Conservation (phyloP, 2,797 vertebrate genomes). For the Capromys pilorides region DNA sequence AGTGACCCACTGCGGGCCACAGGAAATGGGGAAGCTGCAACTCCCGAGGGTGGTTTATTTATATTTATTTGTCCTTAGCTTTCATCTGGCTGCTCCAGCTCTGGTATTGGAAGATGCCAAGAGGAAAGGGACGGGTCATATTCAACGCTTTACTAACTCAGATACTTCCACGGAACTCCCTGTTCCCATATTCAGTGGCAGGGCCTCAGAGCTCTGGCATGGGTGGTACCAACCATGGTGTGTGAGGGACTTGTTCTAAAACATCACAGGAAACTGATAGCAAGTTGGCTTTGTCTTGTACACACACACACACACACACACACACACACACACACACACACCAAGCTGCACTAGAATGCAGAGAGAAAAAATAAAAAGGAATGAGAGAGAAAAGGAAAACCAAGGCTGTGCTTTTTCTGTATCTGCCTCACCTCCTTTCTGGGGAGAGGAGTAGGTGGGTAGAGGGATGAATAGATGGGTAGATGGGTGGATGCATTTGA, state of each 20-base stretch:
- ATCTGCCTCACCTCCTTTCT: accelerated
- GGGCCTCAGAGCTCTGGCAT: background rate
- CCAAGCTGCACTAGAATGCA: accelerated
- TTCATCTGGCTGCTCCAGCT: background rate
- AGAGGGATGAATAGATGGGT: background rate
- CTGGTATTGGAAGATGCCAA: background rate
- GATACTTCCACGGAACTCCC: background rate
- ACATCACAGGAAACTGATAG: background rate
- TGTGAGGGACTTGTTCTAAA: background rate
- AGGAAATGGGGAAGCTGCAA: background rate
- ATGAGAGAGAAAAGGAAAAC: background rate
- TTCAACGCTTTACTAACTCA: background rate
- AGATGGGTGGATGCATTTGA: accelerated
- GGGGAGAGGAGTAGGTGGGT: no score
- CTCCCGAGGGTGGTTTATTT: background rate
- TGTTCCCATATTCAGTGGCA: background rate
- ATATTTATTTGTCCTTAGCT: slow-evolving; percentile 13
- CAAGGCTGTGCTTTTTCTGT: no score
- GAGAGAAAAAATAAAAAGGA: background rate
- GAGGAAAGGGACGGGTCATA: background rate
- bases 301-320: no score
- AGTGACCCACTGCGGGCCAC: background rate
- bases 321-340: accelerated
- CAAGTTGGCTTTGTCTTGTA: background rate
- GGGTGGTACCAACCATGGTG: background rate